phyloP scores from a whole-genome alignment of 2,888 invertebrate species.

The Hofmannophila pseudospretella region DNA sequence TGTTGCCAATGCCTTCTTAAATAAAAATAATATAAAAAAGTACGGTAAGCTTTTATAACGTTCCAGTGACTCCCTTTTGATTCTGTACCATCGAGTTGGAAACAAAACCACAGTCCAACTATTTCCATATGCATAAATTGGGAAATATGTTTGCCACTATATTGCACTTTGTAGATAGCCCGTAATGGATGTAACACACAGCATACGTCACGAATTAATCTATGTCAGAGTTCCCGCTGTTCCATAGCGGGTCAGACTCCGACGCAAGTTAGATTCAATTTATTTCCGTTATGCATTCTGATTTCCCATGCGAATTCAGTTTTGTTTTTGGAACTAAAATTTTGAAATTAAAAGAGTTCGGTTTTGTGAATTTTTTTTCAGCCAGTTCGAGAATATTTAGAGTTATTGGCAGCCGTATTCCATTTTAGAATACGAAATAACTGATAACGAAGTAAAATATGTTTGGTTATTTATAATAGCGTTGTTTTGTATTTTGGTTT shows the following conservation, averaged over 20 bases:
- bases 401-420: no score
- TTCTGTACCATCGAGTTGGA: no score
- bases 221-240: slow-evolving; percentile 25
- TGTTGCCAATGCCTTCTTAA: no score
- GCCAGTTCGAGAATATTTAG: neutral
- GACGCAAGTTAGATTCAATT: slow-evolving; percentile 51
- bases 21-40: no score
- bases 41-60: no score
- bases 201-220: slow-evolving; percentile 43
- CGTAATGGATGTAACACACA: slow-evolving; percentile 20
- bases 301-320: slow-evolving; percentile 54
- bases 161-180: neutral
- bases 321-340: slow-evolving; percentile 18
- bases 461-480: no score
- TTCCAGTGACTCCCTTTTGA: no score
- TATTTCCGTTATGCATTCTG: slow-evolving; percentile 47
- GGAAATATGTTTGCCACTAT: neutral
- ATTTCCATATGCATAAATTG: neutral
- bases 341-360: neutral
- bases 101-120: no score
- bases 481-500: no score
- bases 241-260: slow-evolving; percentile 18
- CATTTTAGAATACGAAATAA: no score
- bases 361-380: neutral
- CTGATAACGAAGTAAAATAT: no score